These are phyloP conservation scores for Polyodon spathula DNA, from an alignment of 2,113 vertebrate genomes.

Conservation along the genomic window DNA sequence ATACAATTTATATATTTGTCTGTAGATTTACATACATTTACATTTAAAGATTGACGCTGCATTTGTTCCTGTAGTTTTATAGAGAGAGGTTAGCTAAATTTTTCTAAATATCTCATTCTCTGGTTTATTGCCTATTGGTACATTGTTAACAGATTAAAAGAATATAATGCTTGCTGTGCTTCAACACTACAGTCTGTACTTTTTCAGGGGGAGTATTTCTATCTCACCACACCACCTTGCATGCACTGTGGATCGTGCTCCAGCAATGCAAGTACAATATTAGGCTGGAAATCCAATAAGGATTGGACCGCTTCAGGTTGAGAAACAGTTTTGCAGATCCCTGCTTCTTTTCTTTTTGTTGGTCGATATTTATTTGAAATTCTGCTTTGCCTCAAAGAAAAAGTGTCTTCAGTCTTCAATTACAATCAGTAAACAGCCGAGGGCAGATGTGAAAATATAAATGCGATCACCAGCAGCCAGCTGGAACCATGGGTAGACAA, in stretches of 20 bases:
- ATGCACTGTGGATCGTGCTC: background rate
- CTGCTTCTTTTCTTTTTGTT: constrained; percentile 30
- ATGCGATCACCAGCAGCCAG: constrained; percentile 26
- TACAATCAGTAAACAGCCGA: constrained; percentile 73
- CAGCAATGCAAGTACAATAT: background rate
- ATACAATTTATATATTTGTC: too few relatives aligned
- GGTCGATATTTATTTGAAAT: constrained; percentile 72
- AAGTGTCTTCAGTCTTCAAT: constrained; percentile 59
- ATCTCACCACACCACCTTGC: too few relatives aligned
- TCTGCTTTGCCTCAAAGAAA: constrained; percentile 45
- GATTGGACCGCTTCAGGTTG: constrained; percentile 30
- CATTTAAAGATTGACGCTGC: too few relatives aligned
- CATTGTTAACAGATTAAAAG: too few relatives aligned
- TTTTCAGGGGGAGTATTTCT: too few relatives aligned
- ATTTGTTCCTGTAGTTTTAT: too few relatives aligned
- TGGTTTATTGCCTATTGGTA: too few relatives aligned
- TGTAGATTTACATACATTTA: too few relatives aligned
- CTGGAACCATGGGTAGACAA: constrained; percentile 34
- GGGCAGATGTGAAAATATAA: constrained; percentile 51
- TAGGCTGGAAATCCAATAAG: background rate
- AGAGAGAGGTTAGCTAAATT: too few relatives aligned
- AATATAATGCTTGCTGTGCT: too few relatives aligned
- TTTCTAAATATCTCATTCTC: too few relatives aligned
- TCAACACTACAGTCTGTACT: too few relatives aligned
- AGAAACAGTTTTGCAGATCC: constrained; percentile 18